phyloP scores from a whole-genome alignment of 2,113 vertebrate genomes.

The Sminthopsis crassicaudata region DNA sequence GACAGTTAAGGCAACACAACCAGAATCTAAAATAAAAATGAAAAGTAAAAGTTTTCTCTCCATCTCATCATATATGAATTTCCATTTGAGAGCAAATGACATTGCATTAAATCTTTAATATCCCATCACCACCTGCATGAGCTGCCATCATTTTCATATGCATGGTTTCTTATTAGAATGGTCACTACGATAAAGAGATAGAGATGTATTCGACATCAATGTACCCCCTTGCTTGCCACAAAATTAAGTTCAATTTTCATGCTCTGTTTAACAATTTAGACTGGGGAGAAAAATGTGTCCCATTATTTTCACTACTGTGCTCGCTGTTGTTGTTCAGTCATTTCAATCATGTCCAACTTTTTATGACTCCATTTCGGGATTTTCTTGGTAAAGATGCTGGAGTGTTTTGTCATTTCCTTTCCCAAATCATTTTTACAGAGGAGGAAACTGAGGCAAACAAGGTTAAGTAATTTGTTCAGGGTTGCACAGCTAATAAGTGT shows the following conservation, averaged over 20 bases:
- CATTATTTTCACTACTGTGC: not conserved
- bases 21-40: slow-evolving; percentile 79
- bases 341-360: not conserved
- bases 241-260: not conserved
- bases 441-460: not conserved
- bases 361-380: not conserved
- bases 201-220: not conserved
- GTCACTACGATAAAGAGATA: not conserved
- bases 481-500: not conserved
- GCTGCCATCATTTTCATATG: not conserved
- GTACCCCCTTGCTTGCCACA: not conserved
- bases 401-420: not conserved
- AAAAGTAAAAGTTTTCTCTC: not conserved
- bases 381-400: not conserved
- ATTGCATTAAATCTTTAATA: not conserved
- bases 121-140: not conserved
- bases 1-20: slow-evolving; percentile 84
- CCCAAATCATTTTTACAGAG: not conserved
- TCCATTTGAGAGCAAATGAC: not conserved
- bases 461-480: not conserved
- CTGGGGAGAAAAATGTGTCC: not conserved
- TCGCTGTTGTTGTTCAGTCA: not conserved
- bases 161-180: not conserved
- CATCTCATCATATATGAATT: not conserved
- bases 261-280: not conserved